Evolutionary conservation across 2,113 vertebrate species (phyloP).

Genomic region (Fregetta grallaria): DNA sequence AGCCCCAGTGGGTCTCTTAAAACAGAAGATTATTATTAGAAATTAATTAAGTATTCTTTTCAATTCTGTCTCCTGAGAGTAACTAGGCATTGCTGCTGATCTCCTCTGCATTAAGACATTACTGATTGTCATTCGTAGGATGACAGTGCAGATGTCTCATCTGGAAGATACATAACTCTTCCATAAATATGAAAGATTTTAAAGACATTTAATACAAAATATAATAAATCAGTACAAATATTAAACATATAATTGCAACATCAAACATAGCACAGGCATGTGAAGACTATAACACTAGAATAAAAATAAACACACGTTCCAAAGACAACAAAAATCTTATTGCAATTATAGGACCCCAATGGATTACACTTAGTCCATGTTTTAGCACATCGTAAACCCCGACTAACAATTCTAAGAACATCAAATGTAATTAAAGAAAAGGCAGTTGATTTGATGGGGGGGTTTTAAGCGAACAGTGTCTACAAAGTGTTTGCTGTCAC

Average conservation of each 20-base stretch:
- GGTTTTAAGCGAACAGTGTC: not conserved
- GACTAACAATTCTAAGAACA: not conserved
- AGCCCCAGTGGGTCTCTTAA: conserved; percentile 53
- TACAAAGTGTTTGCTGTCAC: not conserved
- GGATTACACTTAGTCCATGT: not conserved
- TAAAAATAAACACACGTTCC: not conserved
- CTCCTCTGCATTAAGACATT: conserved; percentile 58
- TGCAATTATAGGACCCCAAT: not conserved
- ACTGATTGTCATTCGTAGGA: conserved; percentile 50
- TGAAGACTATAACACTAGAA: not conserved
- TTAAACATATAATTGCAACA: conserved; percentile 29
- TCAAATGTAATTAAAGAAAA: not conserved
- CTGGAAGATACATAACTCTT: conserved; percentile 34
- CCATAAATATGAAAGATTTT: conserved; percentile 40
- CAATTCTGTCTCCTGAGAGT: conserved; percentile 48
- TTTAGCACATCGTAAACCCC: not conserved
- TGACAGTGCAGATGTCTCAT: not conserved
- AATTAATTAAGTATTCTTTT: conserved; percentile 73
- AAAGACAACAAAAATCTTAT: not conserved
- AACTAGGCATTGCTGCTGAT: conserved; percentile 34
- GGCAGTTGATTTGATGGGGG: not conserved
- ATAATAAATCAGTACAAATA: conserved; percentile 35
- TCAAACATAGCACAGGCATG: not conserved
- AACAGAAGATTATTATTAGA: conserved; percentile 71
- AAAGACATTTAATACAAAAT: conserved; percentile 45